A percentile compares a stretch with the other conserved stretches of the same genome.
Conservation (phyloP, 1,140 invertebrate species). For the Lordiphosa clarofinis region DNA sequence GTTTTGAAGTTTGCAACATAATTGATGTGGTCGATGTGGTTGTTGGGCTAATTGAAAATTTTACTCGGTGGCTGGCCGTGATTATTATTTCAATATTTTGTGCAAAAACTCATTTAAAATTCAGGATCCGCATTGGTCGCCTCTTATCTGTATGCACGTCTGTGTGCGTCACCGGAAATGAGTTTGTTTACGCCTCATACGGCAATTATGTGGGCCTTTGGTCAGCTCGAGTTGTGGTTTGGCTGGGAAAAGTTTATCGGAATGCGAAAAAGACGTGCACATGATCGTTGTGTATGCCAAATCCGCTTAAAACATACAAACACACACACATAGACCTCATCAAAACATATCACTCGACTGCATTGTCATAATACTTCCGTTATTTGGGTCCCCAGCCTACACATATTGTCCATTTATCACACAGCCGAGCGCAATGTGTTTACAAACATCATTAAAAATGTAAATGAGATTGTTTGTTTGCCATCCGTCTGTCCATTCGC, state of each 20-base stretch:
- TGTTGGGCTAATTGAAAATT: slow-evolving; percentile 64
- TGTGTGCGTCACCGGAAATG: slow-evolving; percentile 53
- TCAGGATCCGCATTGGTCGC: slow-evolving; percentile 29
- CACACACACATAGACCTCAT: slow-evolving; percentile 20
- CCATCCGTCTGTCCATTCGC: slow-evolving; percentile 22
- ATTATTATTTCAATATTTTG: slow-evolving; percentile 59
- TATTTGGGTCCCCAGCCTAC: slow-evolving; percentile 25
- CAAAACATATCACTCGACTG: slow-evolving; percentile 44
- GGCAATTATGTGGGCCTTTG: slow-evolving; percentile 30
- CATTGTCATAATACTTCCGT: slow-evolving; percentile 63
- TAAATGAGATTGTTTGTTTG: slow-evolving; percentile 75
- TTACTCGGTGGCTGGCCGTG: slow-evolving; percentile 36
- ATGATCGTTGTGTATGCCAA: slow-evolving; percentile 28
- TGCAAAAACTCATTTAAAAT: slow-evolving; percentile 57
- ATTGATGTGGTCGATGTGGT: slow-evolving; percentile 66
- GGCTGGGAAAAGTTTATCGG: slow-evolving; percentile 18
- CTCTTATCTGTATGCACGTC: slow-evolving; percentile 19
- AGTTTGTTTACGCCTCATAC: slow-evolving; percentile 60
- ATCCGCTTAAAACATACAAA: slow-evolving; percentile 41
- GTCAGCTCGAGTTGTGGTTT: neutral
- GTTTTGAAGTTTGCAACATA: slow-evolving; percentile 60
- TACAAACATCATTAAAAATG: slow-evolving; percentile 75
- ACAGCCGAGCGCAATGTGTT: slow-evolving; percentile 38
- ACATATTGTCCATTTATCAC: slow-evolving; percentile 54
- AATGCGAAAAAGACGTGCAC: slow-evolving; percentile 19